These are phyloP conservation scores for Pristionchus japonicus DNA, from an alignment of 2,888 invertebrate species.

Conservation along the genomic window DNA sequence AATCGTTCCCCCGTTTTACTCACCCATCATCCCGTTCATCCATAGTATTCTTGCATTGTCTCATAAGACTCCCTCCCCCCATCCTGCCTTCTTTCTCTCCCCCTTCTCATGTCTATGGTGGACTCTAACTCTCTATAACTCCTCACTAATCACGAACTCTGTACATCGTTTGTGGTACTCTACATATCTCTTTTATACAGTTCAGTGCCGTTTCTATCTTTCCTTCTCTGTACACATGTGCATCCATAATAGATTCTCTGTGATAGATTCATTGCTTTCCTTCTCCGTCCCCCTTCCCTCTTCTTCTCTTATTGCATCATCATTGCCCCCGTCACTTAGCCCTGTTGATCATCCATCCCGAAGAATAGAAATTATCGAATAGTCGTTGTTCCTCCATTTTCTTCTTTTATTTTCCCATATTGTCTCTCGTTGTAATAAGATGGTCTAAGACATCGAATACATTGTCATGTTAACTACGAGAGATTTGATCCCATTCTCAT, in stretches of 20 bases:
- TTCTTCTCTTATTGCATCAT: not conserved
- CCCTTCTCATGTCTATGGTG: not conserved
- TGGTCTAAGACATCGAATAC: conserved; percentile 28
- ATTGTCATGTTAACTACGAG: conserved; percentile 29
- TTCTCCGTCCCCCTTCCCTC: not conserved
- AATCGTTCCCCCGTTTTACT: conserved; percentile 7
- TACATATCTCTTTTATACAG: not conserved
- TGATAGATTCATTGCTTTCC: conserved; percentile 8
- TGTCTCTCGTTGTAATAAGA: not conserved
- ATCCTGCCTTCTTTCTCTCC: not conserved
- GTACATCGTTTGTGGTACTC: conserved; percentile 15
- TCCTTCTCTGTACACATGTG: conserved; percentile 28
- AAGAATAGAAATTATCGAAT: not conserved
- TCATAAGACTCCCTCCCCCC: not conserved
- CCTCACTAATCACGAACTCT: conserved; percentile 17
- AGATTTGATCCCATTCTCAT: conserved; percentile 15
- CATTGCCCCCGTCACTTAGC: conserved; percentile 4
- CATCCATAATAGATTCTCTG: not conserved
- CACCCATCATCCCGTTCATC: not conserved
- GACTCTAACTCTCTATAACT: conserved; percentile 23
- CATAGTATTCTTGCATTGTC: not conserved
- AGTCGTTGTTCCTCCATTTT: not conserved
- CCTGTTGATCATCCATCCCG: conserved; percentile 28
- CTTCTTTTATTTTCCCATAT: not conserved
- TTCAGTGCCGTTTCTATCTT: not conserved